Conservation (phyloP, 2,888 invertebrate species). For the Notodonta ziczac region DNA sequence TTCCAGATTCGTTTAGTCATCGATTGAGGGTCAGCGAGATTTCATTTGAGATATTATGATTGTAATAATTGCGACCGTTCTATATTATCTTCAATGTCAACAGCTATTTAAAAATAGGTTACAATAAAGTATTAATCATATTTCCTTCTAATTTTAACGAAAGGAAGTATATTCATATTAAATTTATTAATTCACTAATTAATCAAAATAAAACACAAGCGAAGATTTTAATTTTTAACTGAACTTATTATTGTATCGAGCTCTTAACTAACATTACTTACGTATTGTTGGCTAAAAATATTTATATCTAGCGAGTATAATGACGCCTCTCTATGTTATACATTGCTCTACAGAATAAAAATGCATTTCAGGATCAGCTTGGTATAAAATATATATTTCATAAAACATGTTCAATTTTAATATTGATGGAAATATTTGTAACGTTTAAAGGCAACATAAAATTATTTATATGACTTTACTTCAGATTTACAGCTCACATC, state of each 20-base stretch:
- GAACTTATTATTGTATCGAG: too few species aligned
- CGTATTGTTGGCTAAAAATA: background rate
- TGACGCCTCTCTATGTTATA: constrained; percentile 12
- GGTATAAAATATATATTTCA: constrained; percentile 20
- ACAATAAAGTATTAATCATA: background rate
- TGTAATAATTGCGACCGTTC: background rate
- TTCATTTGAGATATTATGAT: background rate
- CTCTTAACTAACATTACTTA: background rate
- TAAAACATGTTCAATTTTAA: constrained; percentile 2
- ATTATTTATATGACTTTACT: background rate
- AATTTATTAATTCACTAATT: too few species aligned
- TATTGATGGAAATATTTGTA: background rate
- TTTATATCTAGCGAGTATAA: background rate
- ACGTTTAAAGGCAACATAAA: background rate
- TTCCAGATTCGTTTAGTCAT: too few species aligned
- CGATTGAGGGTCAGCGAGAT: background rate
- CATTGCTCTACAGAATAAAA: constrained; percentile 27
- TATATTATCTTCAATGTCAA: background rate
- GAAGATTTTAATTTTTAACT: too few species aligned
- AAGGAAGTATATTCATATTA: too few species aligned
- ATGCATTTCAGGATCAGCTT: constrained; percentile 32
- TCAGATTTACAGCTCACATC: background rate
- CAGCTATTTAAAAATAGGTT: background rate
- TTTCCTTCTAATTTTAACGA: too few species aligned
- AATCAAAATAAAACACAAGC: too few species aligned